Base-by-base conservation (phyloP, 2,888 invertebrate genomes). In the Melolontha melolontha region DNA sequence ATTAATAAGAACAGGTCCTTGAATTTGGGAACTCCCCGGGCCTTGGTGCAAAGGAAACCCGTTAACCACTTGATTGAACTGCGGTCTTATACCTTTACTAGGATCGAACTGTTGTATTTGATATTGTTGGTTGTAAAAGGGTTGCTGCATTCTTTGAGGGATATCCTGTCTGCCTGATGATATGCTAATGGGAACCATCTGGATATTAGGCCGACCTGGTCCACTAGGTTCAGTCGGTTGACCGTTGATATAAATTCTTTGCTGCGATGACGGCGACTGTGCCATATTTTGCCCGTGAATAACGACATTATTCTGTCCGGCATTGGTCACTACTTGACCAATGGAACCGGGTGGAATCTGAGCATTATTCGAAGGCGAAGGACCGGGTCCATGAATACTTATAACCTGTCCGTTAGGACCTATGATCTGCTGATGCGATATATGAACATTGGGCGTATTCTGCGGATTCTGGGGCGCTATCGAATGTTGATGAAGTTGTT, bases 381-480 rank as follows among this genome's bases (percentile, higher is more conserved):
- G 65, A 47, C 70, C 68, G 16, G 77, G 82, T 34, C 86, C 86
- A 75, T 88, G 88, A 7, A 88, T 84, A 41, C 87, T 87, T 66
- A 89, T 87, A 55, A 89, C 84, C 79, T 88, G 88, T 49, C 88
- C 88, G 72, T 88, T 88, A 0, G 87, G 86, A 8, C 87, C 87
- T 67, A 88, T 79, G 41, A 88, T 78, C 70, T 83, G 83, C 66
- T 81, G 82, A 29, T 80, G 76, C 29, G 78, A 78, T 29, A 79
- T 67, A 69, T 79, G 78, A 47, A 75, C 67, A 62, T 70, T 75
- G 62, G 73, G 72, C 52, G 52, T 68, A 41, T 39, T 69, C 57
- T 72, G 72, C 14, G 71, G 70, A 67, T 62, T 59, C 47, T 62
- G 49, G 16, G 64, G 52, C 70, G 71, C 17, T 34, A 70, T 70